phyloP scores from a whole-genome alignment of 1,140 invertebrate species.

The Magallana gigas region DNA sequence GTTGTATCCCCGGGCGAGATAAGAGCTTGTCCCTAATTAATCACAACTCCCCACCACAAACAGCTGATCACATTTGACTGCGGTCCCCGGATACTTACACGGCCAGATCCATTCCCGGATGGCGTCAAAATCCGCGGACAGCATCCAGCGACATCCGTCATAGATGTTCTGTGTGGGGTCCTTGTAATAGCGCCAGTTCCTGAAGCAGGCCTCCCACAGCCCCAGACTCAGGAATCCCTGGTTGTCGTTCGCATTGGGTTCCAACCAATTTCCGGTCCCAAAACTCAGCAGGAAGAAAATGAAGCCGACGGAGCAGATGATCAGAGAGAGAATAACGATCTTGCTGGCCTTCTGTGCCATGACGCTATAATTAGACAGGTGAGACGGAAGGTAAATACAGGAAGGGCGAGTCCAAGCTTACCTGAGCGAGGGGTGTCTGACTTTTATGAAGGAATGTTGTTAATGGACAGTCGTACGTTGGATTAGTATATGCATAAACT shows the following conservation, averaged over 20 bases:
- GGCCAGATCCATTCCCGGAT: constrained; percentile 95
- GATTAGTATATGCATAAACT: background rate
- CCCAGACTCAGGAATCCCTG: constrained; percentile 84
- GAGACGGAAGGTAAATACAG: constrained; percentile 16
- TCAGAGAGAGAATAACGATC: constrained; percentile 28
- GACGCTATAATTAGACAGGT: background rate
- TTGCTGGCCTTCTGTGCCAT: constrained; percentile 34
- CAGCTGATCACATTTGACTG: background rate
- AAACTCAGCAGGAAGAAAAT: constrained; percentile 56
- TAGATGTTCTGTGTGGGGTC: constrained; percentile 95
- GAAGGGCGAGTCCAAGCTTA: constrained; percentile 39
- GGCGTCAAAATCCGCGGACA: constrained; percentile 92
- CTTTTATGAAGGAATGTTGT: background rate
- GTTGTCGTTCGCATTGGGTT: constrained; percentile 28
- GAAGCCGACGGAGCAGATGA: constrained; percentile 19
- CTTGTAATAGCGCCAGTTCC: constrained; percentile 92
- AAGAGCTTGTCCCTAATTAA: background rate
- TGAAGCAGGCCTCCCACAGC: constrained; percentile 97
- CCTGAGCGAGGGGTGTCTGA: background rate
- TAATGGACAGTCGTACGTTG: background rate
- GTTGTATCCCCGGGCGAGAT: background rate
- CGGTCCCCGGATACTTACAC: constrained; percentile 78
- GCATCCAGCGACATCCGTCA: constrained; percentile 95
- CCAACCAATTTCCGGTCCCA: constrained; percentile 58
- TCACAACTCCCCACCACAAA: too few relatives aligned